Evolutionary conservation across 1,140 invertebrate species (phyloP).

Genomic region (Babylonia areolata): DNA sequence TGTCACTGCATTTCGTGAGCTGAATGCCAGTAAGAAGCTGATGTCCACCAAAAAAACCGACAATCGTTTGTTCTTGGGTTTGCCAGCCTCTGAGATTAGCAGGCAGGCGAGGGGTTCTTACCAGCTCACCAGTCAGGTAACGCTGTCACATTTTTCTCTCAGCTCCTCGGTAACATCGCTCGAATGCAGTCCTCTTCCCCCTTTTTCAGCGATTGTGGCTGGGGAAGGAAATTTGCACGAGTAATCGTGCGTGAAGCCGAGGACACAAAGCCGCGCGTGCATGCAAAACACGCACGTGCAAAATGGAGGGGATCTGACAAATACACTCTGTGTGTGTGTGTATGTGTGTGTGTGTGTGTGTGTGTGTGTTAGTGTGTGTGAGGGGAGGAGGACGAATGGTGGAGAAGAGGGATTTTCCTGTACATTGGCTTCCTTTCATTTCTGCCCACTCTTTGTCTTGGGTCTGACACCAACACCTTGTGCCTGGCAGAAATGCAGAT

Average conservation of each 20-base stretch:
- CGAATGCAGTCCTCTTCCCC: background rate
- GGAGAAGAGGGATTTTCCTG: background rate
- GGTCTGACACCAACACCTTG: background rate
- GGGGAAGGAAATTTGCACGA: background rate
- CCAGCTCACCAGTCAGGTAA: too few relatives aligned
- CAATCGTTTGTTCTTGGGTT: too few relatives aligned
- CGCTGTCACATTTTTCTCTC: too few relatives aligned
- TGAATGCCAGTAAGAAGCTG: too few relatives aligned
- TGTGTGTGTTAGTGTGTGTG: background rate
- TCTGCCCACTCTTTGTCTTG: slow-evolving; percentile 10
- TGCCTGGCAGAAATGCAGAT: background rate
- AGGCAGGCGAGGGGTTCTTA: too few relatives aligned
- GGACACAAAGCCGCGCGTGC: slow-evolving; percentile 14
- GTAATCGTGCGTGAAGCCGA: background rate
- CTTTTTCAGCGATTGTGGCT: background rate
- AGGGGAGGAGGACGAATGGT: too few relatives aligned
- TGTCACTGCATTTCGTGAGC: too few relatives aligned
- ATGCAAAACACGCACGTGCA: background rate
- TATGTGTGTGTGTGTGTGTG: background rate
- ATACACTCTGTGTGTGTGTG: background rate
- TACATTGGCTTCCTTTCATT: slow-evolving; percentile 1
- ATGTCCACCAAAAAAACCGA: too few relatives aligned
- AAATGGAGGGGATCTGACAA: slow-evolving; percentile 8
- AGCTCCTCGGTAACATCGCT: background rate
- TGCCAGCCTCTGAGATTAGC: too few relatives aligned